Evolutionary conservation across 2,113 vertebrate genomes (phyloP).

Genomic region (Taurulus bubalis): DNA sequence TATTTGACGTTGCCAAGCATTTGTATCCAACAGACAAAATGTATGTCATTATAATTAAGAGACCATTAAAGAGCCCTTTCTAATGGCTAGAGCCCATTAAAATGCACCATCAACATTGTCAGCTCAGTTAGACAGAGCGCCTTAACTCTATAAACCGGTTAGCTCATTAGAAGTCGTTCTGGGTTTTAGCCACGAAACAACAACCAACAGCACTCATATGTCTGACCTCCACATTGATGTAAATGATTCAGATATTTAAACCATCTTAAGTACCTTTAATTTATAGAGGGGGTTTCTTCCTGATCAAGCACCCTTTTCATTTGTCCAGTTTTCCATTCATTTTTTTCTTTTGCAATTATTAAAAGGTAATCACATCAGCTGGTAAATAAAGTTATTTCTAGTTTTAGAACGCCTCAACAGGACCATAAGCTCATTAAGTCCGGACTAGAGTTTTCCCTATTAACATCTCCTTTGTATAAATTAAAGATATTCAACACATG

Average conservation of each 20-base stretch:
- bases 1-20: slow-evolving; percentile 2
- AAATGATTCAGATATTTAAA: background rate
- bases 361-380: background rate
- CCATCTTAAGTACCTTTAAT: background rate
- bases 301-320: background rate
- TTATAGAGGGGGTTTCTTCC: background rate
- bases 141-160: slow-evolving; percentile 78
- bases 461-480: background rate
- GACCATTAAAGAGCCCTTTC: slow-evolving; percentile 42
- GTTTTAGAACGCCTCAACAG: background rate
- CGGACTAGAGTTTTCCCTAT: background rate
- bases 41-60: slow-evolving; percentile 15
- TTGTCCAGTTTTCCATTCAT: background rate
- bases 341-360: too few relatives aligned
- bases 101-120: slow-evolving; percentile 67
- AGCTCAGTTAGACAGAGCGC: slow-evolving; percentile 67
- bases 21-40: background rate
- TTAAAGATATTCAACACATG: background rate
- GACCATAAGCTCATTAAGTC: background rate
- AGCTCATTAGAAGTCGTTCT: slow-evolving; percentile 62
- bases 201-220: slow-evolving; percentile 4
- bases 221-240: background rate
- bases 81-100: slow-evolving; percentile 71
- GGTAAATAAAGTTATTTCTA: background rate
- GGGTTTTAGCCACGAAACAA: slow-evolving; percentile 2